These are phyloP conservation scores for Brachirus orientalis DNA, from an alignment of 2,113 vertebrate species.

Conservation along the genomic window DNA sequence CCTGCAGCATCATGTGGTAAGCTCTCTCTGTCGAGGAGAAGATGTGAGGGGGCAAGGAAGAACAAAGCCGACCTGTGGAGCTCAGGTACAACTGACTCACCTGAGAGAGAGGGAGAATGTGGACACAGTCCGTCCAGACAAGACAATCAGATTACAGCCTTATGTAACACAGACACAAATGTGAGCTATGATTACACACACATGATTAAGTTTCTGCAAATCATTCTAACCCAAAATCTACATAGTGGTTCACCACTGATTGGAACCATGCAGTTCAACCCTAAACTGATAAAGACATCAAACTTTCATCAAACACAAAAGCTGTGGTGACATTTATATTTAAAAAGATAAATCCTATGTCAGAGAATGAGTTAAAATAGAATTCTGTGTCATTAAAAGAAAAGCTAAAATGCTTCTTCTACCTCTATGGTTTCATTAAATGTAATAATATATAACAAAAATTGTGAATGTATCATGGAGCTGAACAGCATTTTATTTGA, in stretches of 20 bases:
- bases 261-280: not conserved
- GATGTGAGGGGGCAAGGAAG: constrained; percentile 93
- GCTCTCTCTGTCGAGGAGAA: constrained; percentile 94
- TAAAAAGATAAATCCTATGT: no score
- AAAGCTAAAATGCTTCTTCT: no score
- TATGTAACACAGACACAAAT: constrained; percentile 14
- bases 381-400: no score
- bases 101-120: constrained; percentile 71
- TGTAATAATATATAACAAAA: no score
- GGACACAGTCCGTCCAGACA: not conserved
- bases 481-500: no score
- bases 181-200: not conserved
- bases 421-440: no score
- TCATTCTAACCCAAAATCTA: constrained; percentile 7
- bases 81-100: constrained; percentile 94
- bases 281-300: not conserved
- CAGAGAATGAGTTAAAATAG: no score
- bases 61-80: constrained; percentile 85
- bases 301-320: no score
- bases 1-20: constrained; percentile 92
- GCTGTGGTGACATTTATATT: not conserved
- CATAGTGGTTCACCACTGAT: not conserved
- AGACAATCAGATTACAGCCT: not conserved
- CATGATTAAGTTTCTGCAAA: constrained; percentile 13
- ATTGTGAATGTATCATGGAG: no score